Evolutionary conservation across 1,140 invertebrate genomes (phyloP).

Genomic region (Neodiprion pinetum): DNA sequence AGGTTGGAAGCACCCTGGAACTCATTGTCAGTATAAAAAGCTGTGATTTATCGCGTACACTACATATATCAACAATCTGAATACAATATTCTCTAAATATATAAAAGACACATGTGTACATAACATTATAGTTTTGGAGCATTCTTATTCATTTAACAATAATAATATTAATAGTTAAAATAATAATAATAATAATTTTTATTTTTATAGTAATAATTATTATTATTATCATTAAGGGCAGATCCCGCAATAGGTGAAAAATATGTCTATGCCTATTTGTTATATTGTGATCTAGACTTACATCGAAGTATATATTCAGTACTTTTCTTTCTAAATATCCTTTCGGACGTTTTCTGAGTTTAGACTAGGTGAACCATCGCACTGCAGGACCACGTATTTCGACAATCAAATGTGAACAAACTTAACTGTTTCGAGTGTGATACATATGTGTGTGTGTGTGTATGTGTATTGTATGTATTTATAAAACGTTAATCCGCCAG

Average conservation of each 20-base stretch:
- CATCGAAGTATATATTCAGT: slow-evolving; percentile 3
- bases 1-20: slow-evolving; percentile 3
- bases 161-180: not conserved
- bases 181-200: too few relatives aligned
- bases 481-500: too few relatives aligned
- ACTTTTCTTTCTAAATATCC: slow-evolving; percentile 5
- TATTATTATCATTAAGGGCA: too few relatives aligned
- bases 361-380: not conserved
- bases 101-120: too few relatives aligned
- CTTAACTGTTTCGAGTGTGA: too few relatives aligned
- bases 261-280: not conserved
- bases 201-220: too few relatives aligned
- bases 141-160: not conserved
- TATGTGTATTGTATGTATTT: too few relatives aligned
- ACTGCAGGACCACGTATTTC: not conserved
- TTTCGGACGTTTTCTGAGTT: slow-evolving; percentile 5
- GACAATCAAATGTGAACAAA: not conserved
- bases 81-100: not conserved
- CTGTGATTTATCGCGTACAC: slow-evolving; percentile 3
- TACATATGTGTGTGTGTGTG: too few relatives aligned
- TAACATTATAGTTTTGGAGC: not conserved
- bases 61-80: not conserved
- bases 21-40: slow-evolving; percentile 4
- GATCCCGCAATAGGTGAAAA: too few relatives aligned
- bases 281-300: not conserved